phyloP scores from a whole-genome alignment of 2,888 invertebrate species.

The Bombylius discolor region DNA sequence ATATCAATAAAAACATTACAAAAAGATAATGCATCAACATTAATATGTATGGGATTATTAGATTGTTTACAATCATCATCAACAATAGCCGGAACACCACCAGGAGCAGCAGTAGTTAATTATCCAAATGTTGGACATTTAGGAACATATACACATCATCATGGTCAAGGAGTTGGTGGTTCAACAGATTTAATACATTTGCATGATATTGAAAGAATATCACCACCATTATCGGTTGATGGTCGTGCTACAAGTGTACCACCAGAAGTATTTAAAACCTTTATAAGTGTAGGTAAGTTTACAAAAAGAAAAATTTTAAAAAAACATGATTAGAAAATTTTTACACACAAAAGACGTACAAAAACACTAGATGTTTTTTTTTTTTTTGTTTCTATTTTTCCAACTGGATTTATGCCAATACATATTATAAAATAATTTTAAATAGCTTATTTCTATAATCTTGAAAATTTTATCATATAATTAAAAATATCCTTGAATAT shows the following conservation, averaged over 20 bases:
- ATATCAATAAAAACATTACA: conserved; percentile 62
- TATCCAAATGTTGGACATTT: conserved; percentile 1
- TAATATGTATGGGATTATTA: not conserved
- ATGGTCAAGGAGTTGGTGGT: not conserved
- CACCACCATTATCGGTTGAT: conserved; percentile 40
- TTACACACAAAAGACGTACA: too few species aligned
- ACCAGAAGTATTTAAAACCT: conserved; percentile 82
- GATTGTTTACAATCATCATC: conserved; percentile 12
- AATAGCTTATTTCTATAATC: too few species aligned
- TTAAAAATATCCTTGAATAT: too few species aligned
- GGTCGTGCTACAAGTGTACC: conserved; percentile 58
- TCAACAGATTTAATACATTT: conserved; percentile 12
- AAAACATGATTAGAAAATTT: too few species aligned
- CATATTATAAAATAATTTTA: too few species aligned
- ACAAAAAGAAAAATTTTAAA: not conserved
- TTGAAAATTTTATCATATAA: too few species aligned
- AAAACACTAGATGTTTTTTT: too few species aligned
- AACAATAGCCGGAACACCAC: conserved; percentile 15
- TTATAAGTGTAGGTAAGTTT: conserved; percentile 61
- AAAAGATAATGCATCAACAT: conserved; percentile 41
- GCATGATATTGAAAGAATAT: conserved; percentile 38
- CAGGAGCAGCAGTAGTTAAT: conserved; percentile 6
- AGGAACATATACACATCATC: not conserved
- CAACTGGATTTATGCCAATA: too few species aligned
- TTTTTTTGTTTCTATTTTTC: too few species aligned